Base-by-base conservation (phyloP, 2,888 invertebrate genomes). In the Lochmaea crataegi region DNA sequence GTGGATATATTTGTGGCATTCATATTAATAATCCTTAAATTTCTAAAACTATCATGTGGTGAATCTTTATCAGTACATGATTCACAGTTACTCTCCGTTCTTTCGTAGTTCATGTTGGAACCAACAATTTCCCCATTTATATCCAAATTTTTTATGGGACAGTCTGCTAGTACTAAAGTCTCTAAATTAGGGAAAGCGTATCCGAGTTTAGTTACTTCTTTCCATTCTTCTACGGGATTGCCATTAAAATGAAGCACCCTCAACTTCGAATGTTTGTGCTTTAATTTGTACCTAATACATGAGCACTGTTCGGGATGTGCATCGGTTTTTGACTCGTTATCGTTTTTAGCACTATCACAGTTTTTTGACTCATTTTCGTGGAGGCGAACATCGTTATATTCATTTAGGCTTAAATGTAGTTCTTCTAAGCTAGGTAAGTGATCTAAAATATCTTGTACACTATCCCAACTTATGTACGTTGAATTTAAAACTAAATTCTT, bases 331-430 rank as follows among this genome's bases (percentile, higher is more conserved):
- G 76, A 63, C 18, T 74, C 73, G 16, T 75, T 77, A 26, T 79
- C 79, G 67, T 79, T 75, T 56, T 69, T 75, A 16, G 75, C 72
- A 22, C 72, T 74, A 60, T 72, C 71, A 53, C 71, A 73, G 74
- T 81, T 79, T 69, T 83, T 83, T 64, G 84, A 82, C 74, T 83
- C 80, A 53, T 85, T 80, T 26, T 87, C 86, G 76, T 91, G 91
- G 60, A 96, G 88, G 72, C 94, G 90, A 53, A 96, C 94, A 78
- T 92, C 90, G 38, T 91, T 90, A 86, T 95, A 96, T 85, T 95
- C 94, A 87, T 98, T 98, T 75, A 97, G 90, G 84, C 97, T 97
- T 82, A 98, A 88, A 87, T 98, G 97, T 77, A 98, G 89, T 87
- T 98, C 98, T 88, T 96, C 94, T 58, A 98, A 89, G 84, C 92